These are phyloP conservation scores for Drosophila mettleri DNA, from an alignment of 2,888 invertebrate species.

Conservation along the genomic window DNA sequence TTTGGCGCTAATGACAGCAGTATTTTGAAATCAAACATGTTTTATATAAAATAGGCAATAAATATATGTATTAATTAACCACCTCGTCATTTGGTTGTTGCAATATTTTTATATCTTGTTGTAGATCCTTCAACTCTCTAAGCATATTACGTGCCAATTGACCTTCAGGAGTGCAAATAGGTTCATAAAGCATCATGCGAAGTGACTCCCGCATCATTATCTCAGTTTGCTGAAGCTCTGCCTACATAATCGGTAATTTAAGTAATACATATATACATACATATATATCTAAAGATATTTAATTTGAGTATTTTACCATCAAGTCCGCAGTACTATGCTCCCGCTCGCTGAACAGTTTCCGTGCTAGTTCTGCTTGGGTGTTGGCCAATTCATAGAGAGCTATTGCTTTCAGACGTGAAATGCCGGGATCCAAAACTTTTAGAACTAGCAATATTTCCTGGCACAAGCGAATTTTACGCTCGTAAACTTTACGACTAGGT, in stretches of 20 bases:
- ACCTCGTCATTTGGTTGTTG: conserved; percentile 54
- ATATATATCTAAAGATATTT: not conserved
- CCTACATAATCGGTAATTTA: conserved; percentile 77
- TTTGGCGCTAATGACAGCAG: not conserved
- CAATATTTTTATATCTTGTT: conserved; percentile 85
- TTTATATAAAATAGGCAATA: not conserved
- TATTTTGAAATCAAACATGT: not conserved
- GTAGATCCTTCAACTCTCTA: conserved; percentile 87
- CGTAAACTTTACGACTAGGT: conserved; percentile 87
- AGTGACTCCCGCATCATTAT: conserved; percentile 87
- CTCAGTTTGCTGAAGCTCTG: conserved; percentile 87
- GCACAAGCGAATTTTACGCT: conserved; percentile 89
- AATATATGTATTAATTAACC: conserved; percentile 20
- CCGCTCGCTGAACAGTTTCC: conserved; percentile 77
- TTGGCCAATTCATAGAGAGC: conserved; percentile 91
- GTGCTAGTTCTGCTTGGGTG: conserved; percentile 87
- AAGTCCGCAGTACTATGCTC: conserved; percentile 69
- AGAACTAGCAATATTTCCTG: conserved; percentile 88
- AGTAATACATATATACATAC: not conserved
- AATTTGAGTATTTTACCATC: conserved; percentile 44
- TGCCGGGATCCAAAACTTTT: conserved; percentile 88
- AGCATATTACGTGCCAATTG: conserved; percentile 89
- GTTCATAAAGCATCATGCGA: conserved; percentile 90
- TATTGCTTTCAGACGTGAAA: conserved; percentile 87
- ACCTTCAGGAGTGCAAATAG: conserved; percentile 90